Base-by-base conservation (phyloP, 2,113 vertebrate species). In the Rhabdomys dilectus region DNA sequence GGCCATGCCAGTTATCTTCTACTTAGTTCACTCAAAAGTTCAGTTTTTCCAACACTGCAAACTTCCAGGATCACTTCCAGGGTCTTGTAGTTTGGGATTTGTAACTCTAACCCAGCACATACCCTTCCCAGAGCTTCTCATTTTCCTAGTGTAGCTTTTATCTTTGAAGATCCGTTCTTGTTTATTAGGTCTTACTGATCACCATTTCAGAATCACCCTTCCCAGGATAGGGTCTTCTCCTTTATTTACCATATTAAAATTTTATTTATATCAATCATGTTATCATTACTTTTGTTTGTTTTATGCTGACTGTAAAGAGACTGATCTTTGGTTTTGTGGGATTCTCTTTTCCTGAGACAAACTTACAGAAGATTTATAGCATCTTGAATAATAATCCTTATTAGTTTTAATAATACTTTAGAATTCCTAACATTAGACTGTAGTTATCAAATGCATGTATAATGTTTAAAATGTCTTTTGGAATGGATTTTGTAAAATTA, bases 241-340 rank as follows among this genome's bases (percentile, higher is more conserved):
- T 31, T 1, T 48, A 13, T 84, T 60, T n/a, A 60, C 3, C 36
- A 51, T 34, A 36, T 68, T 19, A 42, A 68, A 24, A 9, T 45
- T 85, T 42, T 36, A 87, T 66, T 66, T 48, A 29, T n/a, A 22
- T 5, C 5, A 88, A 2, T 56, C 21, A 19, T 31, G 22, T 24
- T 88, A 45, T 91, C 58, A 53, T 34, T 68, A 56, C 26, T 58
- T 93, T 68, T 39, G 22, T 66, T 39, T 93, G 87, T 89, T 82
- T 6, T 10, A 12, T 4, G 60, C 7, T 73, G 21, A 95, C n/a
- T 66, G 26, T 2, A 78, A 51, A 29, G 11, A 22, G 1, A 45
- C 12, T 72, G 36, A 72, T 39, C 89, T 60, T 88, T 53, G 16
- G 39, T 87, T 84, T 51, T 68, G 68, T 4, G 17, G 51, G 9